These are phyloP conservation scores for Sterrhoptilus dennistouni DNA, from an alignment of 2,113 vertebrate genomes.

Conservation along the genomic window DNA sequence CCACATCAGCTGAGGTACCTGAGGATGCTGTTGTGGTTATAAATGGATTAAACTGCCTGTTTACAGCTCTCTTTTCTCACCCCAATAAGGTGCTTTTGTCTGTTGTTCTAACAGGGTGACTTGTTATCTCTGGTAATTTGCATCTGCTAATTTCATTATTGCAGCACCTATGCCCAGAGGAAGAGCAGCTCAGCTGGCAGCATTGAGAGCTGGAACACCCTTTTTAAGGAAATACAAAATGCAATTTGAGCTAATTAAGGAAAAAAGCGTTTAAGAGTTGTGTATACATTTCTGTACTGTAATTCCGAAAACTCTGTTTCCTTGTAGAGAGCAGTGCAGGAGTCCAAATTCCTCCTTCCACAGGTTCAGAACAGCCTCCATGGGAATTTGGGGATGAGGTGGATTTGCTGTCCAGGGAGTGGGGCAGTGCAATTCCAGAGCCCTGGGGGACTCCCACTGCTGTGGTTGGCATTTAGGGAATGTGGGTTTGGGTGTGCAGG, in stretches of 20 bases:
- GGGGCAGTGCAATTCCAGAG: not conserved
- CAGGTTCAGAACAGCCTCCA: rapidly evolving
- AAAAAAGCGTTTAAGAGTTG: not conserved
- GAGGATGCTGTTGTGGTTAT: not conserved
- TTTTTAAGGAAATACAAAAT: not conserved
- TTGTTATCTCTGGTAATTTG: not conserved
- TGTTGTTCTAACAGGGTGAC: not conserved
- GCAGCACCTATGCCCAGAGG: not conserved
- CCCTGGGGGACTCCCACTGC: rapidly evolving
- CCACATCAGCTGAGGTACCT: not conserved
- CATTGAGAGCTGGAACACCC: rapidly evolving
- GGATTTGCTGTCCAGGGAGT: not conserved
- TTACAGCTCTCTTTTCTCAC: not conserved
- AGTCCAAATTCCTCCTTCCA: not conserved
- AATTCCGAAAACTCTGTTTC: not conserved
- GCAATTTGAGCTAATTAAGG: not conserved
- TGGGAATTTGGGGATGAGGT: not conserved
- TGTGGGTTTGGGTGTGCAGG: not conserved
- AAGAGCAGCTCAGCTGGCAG: not conserved
- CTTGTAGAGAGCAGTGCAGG: not conserved
- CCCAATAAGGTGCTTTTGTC: not conserved
- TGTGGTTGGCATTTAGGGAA: rapidly evolving
- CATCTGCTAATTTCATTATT: not conserved
- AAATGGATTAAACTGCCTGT: not conserved
- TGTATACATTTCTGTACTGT: not conserved